Evolutionary conservation across 1,140 invertebrate species (phyloP).

Genomic region (Delia radicum): DNA sequence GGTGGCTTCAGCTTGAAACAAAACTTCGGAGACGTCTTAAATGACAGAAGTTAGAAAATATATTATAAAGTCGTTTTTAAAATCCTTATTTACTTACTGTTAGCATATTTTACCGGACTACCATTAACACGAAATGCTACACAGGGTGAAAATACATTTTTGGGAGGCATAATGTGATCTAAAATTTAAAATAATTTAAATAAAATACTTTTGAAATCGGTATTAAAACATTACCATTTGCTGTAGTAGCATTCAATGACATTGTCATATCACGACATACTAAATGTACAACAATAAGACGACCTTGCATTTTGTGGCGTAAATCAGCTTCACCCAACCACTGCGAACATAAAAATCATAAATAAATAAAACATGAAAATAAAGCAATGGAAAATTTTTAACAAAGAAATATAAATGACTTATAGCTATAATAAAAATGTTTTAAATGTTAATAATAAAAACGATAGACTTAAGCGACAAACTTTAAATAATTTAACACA

Average conservation of each 20-base stretch:
- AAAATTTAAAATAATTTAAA: not conserved
- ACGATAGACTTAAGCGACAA: conserved; percentile 14
- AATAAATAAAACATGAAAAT: conserved; percentile 19
- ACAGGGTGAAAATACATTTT: conserved; percentile 73
- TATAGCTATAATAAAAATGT: not conserved
- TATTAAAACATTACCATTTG: conserved; percentile 17
- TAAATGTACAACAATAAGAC: conserved; percentile 74
- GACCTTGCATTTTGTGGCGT: conserved; percentile 71
- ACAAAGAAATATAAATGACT: too few relatives aligned
- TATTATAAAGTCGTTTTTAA: too few relatives aligned
- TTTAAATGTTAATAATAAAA: not conserved
- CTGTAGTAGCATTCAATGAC: conserved; percentile 48
- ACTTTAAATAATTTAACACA: not conserved
- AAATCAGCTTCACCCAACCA: conserved; percentile 79
- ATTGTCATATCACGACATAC: conserved; percentile 74
- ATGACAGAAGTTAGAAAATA: not conserved
- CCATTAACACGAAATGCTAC: conserved; percentile 82
- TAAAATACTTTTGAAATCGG: not conserved
- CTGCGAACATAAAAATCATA: conserved; percentile 62
- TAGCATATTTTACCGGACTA: conserved; percentile 65
- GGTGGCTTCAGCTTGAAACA: conserved; percentile 69
- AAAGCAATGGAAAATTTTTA: too few relatives aligned
- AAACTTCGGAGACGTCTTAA: conserved; percentile 74
- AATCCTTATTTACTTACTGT: conserved; percentile 67
- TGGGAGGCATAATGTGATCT: conserved; percentile 43